Percentiles rank a stretch among this genome's conserved stretches.
Conservation (phyloP, 2,888 invertebrate species). For the Polymixis lichenea region DNA sequence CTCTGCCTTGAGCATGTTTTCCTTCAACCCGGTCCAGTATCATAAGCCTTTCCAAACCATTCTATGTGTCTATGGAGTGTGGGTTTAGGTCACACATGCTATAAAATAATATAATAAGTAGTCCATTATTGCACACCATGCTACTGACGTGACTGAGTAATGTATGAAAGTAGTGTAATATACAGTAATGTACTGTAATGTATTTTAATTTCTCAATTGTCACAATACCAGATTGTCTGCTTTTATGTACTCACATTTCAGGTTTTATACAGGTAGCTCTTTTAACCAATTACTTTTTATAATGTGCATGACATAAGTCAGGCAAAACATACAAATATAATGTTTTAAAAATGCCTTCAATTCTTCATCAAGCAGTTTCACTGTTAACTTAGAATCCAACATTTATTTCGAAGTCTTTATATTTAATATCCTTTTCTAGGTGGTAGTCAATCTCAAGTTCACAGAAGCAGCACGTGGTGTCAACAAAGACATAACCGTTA, state of each 20-base stretch:
- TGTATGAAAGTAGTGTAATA: too few relatives aligned
- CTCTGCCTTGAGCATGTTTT: not conserved
- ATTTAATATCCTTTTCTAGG: constrained; percentile 83
- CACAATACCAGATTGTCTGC: not conserved
- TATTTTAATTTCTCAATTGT: not conserved
- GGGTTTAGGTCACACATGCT: too few relatives aligned
- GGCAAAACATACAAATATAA: not conserved
- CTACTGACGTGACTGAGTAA: too few relatives aligned
- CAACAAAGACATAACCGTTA: constrained; percentile 97
- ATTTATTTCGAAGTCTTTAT: not conserved
- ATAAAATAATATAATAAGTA: too few relatives aligned
- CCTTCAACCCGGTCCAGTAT: not conserved
- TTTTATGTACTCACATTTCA: not conserved
- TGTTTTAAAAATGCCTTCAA: not conserved
- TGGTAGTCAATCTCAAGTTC: constrained; percentile 97
- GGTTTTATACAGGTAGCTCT: not conserved
- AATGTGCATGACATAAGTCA: not conserved
- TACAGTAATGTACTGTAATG: too few relatives aligned
- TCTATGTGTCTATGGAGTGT: too few relatives aligned
- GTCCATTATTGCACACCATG: too few relatives aligned
- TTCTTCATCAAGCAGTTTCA: not conserved
- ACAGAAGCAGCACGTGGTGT: constrained; percentile 98
- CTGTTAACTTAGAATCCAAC: not conserved
- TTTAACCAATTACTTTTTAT: not conserved
- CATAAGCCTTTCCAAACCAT: not conserved